These are phyloP conservation scores for Heliconius cydno DNA, from an alignment of 2,888 invertebrate species.

Conservation along the genomic window DNA sequence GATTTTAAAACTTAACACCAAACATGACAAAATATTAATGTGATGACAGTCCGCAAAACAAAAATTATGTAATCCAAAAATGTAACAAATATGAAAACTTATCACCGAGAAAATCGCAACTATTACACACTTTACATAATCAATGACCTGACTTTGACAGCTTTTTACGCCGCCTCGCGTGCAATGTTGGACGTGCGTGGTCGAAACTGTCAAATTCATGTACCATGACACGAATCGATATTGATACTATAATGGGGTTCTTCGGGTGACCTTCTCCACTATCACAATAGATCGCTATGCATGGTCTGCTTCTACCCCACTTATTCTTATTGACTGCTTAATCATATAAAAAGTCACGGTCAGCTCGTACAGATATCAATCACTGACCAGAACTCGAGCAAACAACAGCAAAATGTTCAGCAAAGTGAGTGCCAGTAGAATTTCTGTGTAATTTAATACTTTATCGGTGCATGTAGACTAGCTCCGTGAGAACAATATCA, in stretches of 20 bases:
- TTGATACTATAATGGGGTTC: conserved; percentile 64
- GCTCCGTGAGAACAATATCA: conserved; percentile 39
- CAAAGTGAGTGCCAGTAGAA: conserved; percentile 65
- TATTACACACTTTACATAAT: conserved; percentile 37
- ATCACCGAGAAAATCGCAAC: conserved; percentile 12
- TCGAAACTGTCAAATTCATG: conserved; percentile 42
- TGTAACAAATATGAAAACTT: conserved; percentile 9
- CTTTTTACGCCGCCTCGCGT: conserved; percentile 37
- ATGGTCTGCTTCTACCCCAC: conserved; percentile 67
- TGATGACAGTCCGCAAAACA: not conserved
- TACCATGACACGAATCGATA: conserved; percentile 74
- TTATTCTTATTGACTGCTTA: conserved; percentile 65
- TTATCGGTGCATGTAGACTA: conserved; percentile 28
- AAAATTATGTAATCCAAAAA: not conserved
- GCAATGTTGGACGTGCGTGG: conserved; percentile 32
- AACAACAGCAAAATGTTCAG: conserved; percentile 71
- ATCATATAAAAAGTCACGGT: conserved; percentile 73
- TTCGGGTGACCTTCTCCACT: conserved; percentile 67
- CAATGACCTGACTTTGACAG: conserved; percentile 33
- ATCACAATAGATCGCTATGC: conserved; percentile 66
- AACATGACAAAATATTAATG: not conserved
- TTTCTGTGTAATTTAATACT: conserved; percentile 35
- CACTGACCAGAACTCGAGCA: conserved; percentile 59
- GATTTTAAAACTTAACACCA: not conserved
- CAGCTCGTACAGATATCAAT: conserved; percentile 67